Evolutionary conservation across 1,140 invertebrate species (phyloP).

Genomic region (Lordiphosa mommai): DNA sequence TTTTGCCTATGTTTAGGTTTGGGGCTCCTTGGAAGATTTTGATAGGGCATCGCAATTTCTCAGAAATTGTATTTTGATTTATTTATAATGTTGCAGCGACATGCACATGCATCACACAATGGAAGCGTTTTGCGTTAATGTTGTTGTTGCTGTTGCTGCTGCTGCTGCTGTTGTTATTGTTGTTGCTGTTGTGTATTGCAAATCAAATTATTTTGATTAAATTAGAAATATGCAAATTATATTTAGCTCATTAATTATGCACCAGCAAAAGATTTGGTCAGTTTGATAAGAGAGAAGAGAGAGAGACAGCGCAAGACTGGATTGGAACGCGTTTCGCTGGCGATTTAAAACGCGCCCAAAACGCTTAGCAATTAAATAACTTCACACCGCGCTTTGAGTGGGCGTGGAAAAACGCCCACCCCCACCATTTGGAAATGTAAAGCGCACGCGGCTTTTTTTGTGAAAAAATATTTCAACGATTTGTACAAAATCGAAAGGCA

Average conservation of each 20-base stretch:
- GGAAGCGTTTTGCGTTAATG: conserved; percentile 16
- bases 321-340: conserved; percentile 17
- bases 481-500: conserved; percentile 67
- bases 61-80: conserved; percentile 79
- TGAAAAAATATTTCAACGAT: conserved; percentile 68
- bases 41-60: conserved; percentile 79
- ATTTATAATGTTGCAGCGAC: conserved; percentile 78
- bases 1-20: conserved; percentile 49
- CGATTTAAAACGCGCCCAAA: conserved; percentile 27
- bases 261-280: conserved; percentile 39
- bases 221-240: conserved; percentile 78
- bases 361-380: conserved; percentile 68
- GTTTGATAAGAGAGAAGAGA: conserved; percentile 20
- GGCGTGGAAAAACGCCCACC: conserved; percentile 48
- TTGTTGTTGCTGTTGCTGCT: conserved; percentile 20
- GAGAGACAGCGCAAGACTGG: not conserved
- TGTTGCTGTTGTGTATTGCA: conserved; percentile 18
- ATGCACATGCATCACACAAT: conserved; percentile 56
- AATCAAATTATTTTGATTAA: conserved; percentile 74
- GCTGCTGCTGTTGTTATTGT: conserved; percentile 27
- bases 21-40: conserved; percentile 44
- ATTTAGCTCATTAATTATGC: conserved; percentile 67
- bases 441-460: conserved; percentile 62
- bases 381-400: conserved; percentile 56
- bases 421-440: conserved; percentile 42